Conservation (phyloP, 2,797 vertebrate species). For the Poliocrania exsul region DNA sequence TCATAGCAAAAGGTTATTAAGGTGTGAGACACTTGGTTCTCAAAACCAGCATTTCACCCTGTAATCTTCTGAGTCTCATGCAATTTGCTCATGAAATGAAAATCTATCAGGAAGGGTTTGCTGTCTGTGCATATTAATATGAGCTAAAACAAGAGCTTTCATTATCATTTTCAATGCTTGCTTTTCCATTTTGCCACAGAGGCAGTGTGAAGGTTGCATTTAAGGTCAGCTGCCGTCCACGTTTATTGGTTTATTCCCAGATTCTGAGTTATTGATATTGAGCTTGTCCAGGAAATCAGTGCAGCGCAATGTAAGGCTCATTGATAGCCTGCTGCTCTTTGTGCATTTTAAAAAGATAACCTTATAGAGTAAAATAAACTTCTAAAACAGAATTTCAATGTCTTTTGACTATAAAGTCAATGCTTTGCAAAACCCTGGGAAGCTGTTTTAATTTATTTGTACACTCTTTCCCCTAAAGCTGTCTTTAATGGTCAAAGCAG, state of each 20-base stretch:
- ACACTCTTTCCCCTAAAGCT: background rate
- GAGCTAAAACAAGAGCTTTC: conserved; percentile 15
- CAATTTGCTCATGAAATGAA: conserved; percentile 46
- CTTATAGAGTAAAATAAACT: background rate
- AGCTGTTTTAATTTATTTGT: background rate
- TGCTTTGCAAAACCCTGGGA: background rate
- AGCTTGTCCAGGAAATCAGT: conserved; percentile 56
- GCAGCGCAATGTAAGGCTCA: conserved; percentile 5
- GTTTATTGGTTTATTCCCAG: conserved; percentile 37
- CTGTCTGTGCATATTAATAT: conserved; percentile 51
- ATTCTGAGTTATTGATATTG: conserved; percentile 49
- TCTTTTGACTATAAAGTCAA: background rate
- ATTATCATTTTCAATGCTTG: background rate
- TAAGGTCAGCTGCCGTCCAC: conserved; percentile 18
- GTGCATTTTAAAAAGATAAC: conserved; percentile 60
- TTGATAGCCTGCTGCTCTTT: conserved; percentile 48
- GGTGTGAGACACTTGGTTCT: background rate
- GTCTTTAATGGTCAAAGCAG: background rate
- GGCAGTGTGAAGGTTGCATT: conserved; percentile 29
- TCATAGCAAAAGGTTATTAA: background rate
- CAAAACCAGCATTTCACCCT: background rate
- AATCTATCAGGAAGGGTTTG: conserved; percentile 34
- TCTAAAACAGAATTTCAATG: background rate
- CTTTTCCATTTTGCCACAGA: conserved; percentile 23
- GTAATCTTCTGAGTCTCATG: conserved; percentile 26